Base-by-base conservation (phyloP, 2,113 vertebrate species). In the Sturnus vulgaris region DNA sequence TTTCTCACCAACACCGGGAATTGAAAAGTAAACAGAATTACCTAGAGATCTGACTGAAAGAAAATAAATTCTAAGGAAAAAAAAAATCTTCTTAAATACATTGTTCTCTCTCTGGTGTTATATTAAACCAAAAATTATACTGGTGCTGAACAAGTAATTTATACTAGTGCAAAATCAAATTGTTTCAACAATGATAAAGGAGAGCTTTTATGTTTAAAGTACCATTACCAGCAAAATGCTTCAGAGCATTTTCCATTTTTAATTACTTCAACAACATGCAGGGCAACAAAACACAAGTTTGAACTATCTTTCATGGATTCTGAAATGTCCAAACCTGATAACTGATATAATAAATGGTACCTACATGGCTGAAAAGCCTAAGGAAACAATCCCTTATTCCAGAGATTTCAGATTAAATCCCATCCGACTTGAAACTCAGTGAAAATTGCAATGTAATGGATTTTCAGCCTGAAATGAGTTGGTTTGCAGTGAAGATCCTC, bases 1-100 rank as follows among this genome's bases (percentile, higher is more conserved):
- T 94, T 91, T 91, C 69, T 79, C 50, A 87, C 35, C 27, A 59
- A 80, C 0, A 0, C 66, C 71, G 79, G 31, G 70, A 86, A 73
- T 31, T 93, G 68, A 94, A 95, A 85, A 94, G 68, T 83, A 94
- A 94, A 87, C 42, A 77, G 21, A 89, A 79, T 77, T 82, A 89
- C 39, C 39, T 89, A 39, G 59, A 91, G 47, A 85, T 76, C 22
- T 91, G 19, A 40, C 39, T 78, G 77, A 82, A 88, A 77, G 21
- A 66, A 85, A 87, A 78, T 27, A 81, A 73, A 71, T 75, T 66
- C 10, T 52, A 47, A 83, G 16, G 4, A 20, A 66, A 73, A 81
- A 37, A 77, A 69, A 70, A 77, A 17, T 33, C 9, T 6, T 78
- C 35, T 23, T 82, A 59, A 80, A 63, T 66, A 22, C 1, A 0